Evolutionary conservation across 2,113 vertebrate genomes (phyloP), one percentile per base, ranked within the genome.

Genomic region (Oreochromis spilurus): DNA sequence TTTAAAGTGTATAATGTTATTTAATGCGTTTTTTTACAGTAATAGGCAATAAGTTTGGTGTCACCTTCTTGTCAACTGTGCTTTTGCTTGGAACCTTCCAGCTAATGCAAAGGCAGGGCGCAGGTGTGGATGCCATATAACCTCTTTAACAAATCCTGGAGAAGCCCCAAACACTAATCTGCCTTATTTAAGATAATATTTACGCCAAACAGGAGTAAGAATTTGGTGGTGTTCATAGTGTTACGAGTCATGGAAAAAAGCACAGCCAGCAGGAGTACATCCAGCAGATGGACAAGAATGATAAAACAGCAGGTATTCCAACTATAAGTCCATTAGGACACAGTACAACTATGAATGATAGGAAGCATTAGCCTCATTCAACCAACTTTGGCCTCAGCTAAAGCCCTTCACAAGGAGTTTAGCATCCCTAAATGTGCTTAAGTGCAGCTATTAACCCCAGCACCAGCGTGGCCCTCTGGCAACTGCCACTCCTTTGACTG

Each of bases 361-460:
- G 78, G 34, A 7, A 77, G 72, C 88, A 94, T 93, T 94, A 92
- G 87, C 57, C 83, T 89, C 91, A 92, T 90, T 93, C 89, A 90
- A 83, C 24, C 9, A 19, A 52, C 84, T 85, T 38, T 50, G 70
- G 34, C 65, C 34, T 79, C 85, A 4, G 62, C 88, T 92, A 94
- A 93, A 94, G 84, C 88, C 81, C 77, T 24, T 26, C 43, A 85
- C 52, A 31, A 48, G 62, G 81, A 85, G 72, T 82, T 88, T 55
- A 93, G 83, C 85, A 80, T 91, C 89, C 65, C 84, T 84, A 93
- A 91, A 92, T 88, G 84, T 86, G 85, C 88, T 40, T 45, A 83
- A 93, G 92, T 91, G 90, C 90, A 85, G 78, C 92, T 89, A 90
- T 94, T 93, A 94, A 88, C 84, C 81, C 43, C 38, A 62, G 60